Base-by-base conservation (phyloP, 1,140 invertebrate species). In the Melitaea cinxia region DNA sequence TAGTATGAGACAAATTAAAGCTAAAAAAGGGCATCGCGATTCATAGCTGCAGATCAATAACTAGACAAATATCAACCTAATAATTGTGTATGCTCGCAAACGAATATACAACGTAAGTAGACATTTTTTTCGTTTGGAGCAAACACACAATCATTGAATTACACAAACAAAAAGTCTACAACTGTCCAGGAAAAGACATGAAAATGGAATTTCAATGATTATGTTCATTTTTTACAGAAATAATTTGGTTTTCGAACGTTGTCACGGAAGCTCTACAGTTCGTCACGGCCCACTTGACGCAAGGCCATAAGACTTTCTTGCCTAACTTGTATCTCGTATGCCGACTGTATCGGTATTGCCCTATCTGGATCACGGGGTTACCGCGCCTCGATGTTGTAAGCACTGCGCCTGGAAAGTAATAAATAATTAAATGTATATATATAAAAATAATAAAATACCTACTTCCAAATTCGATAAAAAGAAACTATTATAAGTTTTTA, bases 231-330 rank as follows among this genome's bases (percentile, higher is more conserved):
- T 75, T 75, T 21, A 23, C 10, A 4, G 17, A 1, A 1, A 78
- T 59, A 14, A 85, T 67, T 17, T 69, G 64, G 21, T 75, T 45
- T 6, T 76, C 65, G 14, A 78, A 17, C 0, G 79, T 82, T 0
- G 59, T 70, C 14, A 83, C 15, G 14, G 75, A 75, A 0, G 81
- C 80, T 14, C 81, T 72, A 59, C 83, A 85, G 4, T 2, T 71
- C 72, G 3, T 42, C 24, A 17, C 54, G 62, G 42, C 42, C 75
- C 74, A 78, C 23, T 72, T 73, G 10, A 45, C 60, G 42, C 81
- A 83, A 0, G 81, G 63, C 81, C 81, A 83, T 37, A 74, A 65
- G 1, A 62, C 68, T 50, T 68, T 82, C 1, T 76, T 50, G 0
- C 73, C 75, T 12, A 33, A 33, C 30, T 69, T 80, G 50, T 66